Percentiles rank a stretch among this genome's conserved stretches.
phyloP scores from a whole-genome alignment of 2,797 vertebrate genomes.

The Propithecus deckenii region DNA sequence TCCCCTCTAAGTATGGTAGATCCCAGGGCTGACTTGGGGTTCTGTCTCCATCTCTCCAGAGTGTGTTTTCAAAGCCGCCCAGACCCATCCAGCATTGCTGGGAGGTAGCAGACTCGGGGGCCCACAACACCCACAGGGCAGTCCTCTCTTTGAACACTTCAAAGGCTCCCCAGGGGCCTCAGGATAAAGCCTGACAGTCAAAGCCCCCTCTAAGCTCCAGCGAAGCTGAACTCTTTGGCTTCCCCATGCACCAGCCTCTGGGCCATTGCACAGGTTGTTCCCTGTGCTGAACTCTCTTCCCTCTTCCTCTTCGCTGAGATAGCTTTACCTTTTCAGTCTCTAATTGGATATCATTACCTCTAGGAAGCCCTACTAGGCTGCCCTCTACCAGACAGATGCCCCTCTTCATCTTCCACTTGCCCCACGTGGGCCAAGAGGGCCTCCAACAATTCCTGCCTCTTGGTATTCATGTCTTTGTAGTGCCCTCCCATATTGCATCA shows the following conservation, averaged over 20 bases:
- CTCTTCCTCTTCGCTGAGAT: background rate
- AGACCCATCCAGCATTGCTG: background rate
- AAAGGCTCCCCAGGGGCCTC: background rate
- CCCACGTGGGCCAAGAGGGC: background rate
- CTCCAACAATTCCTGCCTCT: background rate
- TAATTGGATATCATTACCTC: background rate
- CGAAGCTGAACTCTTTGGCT: background rate
- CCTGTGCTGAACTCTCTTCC: background rate
- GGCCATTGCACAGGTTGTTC: background rate
- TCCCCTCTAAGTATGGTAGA: background rate
- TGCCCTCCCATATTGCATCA: background rate
- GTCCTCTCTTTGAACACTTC: background rate
- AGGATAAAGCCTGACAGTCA: background rate
- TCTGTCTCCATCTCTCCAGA: background rate
- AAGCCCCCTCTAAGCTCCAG: background rate
- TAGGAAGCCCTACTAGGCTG: background rate
- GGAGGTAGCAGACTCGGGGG: background rate
- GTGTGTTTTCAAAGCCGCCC: background rate
- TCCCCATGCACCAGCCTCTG: background rate
- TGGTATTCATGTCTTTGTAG: background rate
- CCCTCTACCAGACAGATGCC: background rate
- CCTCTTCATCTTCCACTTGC: background rate
- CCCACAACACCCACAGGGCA: no score
- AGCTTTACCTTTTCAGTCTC: background rate
- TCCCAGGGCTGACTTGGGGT: background rate